Base-by-base conservation (phyloP, 2,113 vertebrate species). In the Microtus richardsoni region DNA sequence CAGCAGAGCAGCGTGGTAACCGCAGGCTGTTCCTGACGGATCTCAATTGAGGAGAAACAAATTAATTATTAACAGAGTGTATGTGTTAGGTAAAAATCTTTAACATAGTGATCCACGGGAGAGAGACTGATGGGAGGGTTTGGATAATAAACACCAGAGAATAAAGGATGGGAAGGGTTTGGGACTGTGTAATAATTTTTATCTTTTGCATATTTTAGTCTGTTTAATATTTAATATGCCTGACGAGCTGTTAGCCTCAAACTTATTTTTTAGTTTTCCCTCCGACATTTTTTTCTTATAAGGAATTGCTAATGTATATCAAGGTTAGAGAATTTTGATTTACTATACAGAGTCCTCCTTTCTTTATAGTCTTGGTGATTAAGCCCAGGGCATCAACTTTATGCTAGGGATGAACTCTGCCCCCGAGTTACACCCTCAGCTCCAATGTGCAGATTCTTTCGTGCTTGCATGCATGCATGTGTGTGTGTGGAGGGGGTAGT, bases 1-100 rank as follows among this genome's bases (percentile, higher is more conserved):
- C 78, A 36, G 30, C 21, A 5, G 11, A 64, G 68, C 28, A 58
- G 22, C 4, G 19, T 4, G 36, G 7, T 62, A 74, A 91, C n/a
- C 17, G 44, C 74, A 52, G 89, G 70, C 17, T 24, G 44, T 5
- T 92, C 91, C 88, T 71, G 74, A 70, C 36, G 62, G 70, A 60
- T 85, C 52, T 88, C 82, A 73, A 82, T 62, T 47, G 47, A 7
- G 70, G 70, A 60, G 87, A 95, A 89, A 71, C 49, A 82, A 68
- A 66, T 78, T 28, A 80, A 80, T 95, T 78, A 89, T 89, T 95
- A 85, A 36, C 70, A 64, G 89, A 49, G 58, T 47, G 92, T 60
- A 84, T 87, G 68, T 91, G 82, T 41, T 92, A 80, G 78, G 52
- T 79, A 86, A 96, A 96, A 93, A 91, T 94, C n/a, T 83, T 96